These are phyloP conservation scores for Coilia nasus DNA, from an alignment of 2,797 vertebrate genomes.

Conservation along the genomic window DNA sequence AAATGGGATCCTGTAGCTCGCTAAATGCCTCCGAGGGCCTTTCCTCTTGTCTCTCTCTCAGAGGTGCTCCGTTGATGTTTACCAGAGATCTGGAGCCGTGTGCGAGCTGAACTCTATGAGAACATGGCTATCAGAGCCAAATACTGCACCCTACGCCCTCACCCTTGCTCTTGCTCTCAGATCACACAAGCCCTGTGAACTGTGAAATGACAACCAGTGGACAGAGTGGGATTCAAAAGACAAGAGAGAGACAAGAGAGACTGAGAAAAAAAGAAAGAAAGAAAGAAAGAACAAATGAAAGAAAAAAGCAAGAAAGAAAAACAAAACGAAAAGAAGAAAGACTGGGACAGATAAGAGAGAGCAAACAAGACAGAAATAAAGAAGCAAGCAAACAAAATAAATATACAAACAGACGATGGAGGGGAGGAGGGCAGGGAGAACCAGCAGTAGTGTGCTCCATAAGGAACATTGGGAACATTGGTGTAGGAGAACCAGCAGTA, in stretches of 20 bases:
- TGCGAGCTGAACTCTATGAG: not conserved
- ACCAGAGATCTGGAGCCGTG: conserved; percentile 10
- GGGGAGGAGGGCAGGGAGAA: not conserved
- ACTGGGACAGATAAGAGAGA: not conserved
- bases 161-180: not conserved
- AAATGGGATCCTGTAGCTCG: not conserved
- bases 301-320: not conserved
- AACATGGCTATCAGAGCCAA: not conserved
- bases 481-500: not conserved
- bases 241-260: not conserved
- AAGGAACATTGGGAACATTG: no score
- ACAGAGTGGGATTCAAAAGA: not conserved
- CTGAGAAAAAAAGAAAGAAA: not conserved
- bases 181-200: not conserved
- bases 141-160: conserved; percentile 4
- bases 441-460: no score
- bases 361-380: not conserved
- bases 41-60: not conserved
- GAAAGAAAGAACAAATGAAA: not conserved
- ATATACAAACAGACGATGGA: not conserved
- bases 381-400: not conserved
- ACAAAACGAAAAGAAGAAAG: not conserved
- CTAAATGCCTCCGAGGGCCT: not conserved
- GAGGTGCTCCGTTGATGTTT: not conserved
- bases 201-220: not conserved